Conservation (phyloP, 1,140 invertebrate species). For the Schmidtea mediterranea region DNA sequence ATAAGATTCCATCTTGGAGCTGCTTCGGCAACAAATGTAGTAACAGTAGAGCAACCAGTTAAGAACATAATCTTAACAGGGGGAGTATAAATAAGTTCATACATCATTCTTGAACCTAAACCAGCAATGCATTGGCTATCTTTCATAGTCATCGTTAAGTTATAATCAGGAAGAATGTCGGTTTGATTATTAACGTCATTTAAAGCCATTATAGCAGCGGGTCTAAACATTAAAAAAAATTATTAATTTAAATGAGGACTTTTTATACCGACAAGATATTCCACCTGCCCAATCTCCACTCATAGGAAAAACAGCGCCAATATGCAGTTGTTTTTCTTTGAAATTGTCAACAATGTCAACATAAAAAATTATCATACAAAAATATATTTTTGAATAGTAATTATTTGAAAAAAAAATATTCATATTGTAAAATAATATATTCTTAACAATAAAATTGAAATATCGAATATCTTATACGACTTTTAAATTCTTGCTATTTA, state of each 20-base stretch:
- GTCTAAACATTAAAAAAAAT: conserved; percentile 27
- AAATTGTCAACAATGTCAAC: background rate
- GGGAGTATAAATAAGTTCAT: conserved; percentile 79
- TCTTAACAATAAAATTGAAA: too few species aligned
- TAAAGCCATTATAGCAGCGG: conserved; percentile 64
- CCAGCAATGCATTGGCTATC: conserved; percentile 96
- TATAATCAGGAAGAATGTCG: conserved; percentile 67
- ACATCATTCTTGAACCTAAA: conserved; percentile 81
- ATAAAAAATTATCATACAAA: too few species aligned
- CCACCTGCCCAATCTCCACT: conserved; percentile 53
- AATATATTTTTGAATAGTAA: too few species aligned
- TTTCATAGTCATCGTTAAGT: conserved; percentile 64
- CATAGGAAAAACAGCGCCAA: conserved; percentile 90
- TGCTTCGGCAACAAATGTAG: conserved; percentile 88
- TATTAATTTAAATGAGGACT: background rate
- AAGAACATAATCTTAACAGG: conserved; percentile 59
- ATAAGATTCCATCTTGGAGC: conserved; percentile 99
- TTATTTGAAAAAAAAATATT: too few species aligned
- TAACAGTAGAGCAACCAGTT: conserved; percentile 81
- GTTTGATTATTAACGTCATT: conserved; percentile 69
- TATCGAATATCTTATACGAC: too few species aligned
- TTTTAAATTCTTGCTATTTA: too few species aligned
- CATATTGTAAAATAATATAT: too few species aligned
- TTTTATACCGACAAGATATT: conserved; percentile 20
- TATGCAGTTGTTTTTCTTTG: conserved; percentile 39